Conservation (phyloP, 2,797 vertebrate species). For the Halcyon smyrnensis region DNA sequence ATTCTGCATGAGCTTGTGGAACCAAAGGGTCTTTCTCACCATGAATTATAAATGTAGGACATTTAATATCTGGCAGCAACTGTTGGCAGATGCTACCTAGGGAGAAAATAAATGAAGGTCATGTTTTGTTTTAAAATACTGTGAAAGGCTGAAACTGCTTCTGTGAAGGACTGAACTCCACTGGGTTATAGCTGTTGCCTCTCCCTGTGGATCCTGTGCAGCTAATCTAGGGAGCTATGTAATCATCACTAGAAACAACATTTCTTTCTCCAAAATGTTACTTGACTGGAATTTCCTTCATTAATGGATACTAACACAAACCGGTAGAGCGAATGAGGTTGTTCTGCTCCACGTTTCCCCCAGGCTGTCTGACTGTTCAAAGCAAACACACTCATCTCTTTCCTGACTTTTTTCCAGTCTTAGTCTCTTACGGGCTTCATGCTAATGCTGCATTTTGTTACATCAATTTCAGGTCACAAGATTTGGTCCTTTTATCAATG, state of each 20-base stretch:
- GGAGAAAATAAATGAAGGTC: slow-evolving; percentile 13
- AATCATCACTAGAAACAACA: neutral
- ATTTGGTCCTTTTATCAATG: neutral
- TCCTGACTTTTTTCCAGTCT: neutral
- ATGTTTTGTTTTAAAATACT: neutral
- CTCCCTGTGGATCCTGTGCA: neutral
- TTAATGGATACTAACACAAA: neutral
- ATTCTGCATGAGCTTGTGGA: slow-evolving; percentile 84
- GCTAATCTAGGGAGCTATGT: neutral
- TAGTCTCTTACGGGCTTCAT: rapidly evolving
- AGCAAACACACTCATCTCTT: neutral
- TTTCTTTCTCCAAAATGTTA: neutral
- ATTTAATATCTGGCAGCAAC: slow-evolving; percentile 83
- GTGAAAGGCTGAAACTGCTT: neutral
- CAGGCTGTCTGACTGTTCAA: neutral
- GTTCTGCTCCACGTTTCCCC: neutral
- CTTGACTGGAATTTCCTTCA: neutral
- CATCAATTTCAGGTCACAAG: rapidly evolving
- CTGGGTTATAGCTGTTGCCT: neutral
- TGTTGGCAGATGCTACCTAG: slow-evolving; percentile 89
- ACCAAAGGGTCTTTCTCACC: slow-evolving; percentile 90
- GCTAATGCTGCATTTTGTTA: neutral
- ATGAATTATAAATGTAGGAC: slow-evolving; percentile 90
- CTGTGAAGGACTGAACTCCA: neutral
- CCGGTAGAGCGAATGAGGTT: neutral